These are phyloP conservation scores for Speoplatyrhinus poulsoni DNA, from an alignment of 2,113 vertebrate genomes.

Conservation along the genomic window DNA sequence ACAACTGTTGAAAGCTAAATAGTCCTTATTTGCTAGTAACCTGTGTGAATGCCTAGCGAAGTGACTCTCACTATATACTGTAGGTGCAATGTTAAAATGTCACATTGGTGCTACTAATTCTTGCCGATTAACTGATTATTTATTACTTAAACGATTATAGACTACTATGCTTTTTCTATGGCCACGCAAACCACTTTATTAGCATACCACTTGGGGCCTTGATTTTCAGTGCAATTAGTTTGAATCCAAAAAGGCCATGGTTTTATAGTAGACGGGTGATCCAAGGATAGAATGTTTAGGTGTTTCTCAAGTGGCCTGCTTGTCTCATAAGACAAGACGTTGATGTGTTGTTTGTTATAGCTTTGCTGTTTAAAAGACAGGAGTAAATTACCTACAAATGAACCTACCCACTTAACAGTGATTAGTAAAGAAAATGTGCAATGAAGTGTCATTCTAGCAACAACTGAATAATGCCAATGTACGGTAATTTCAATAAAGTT, in stretches of 20 bases:
- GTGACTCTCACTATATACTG: slow-evolving; percentile 45
- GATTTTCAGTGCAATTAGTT: slow-evolving; percentile 68
- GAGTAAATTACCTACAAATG: slow-evolving; percentile 3
- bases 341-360: slow-evolving; percentile 29
- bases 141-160: neutral
- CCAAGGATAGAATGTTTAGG: slow-evolving; percentile 18
- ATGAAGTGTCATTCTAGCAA: slow-evolving; percentile 54
- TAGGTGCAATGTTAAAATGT: slow-evolving; percentile 51
- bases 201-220: slow-evolving; percentile 72
- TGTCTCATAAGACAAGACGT: slow-evolving; percentile 9
- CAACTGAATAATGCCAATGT: slow-evolving; percentile 38
- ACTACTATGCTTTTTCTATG: slow-evolving; percentile 34
- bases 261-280: slow-evolving; percentile 32
- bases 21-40: slow-evolving; percentile 44
- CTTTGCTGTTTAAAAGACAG: slow-evolving; percentile 34
- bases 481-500: slow-evolving; percentile 62
- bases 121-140: slow-evolving; percentile 22
- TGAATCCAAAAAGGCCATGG: slow-evolving; percentile 38
- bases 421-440: slow-evolving; percentile 44
- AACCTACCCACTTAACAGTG: slow-evolving; percentile 13
- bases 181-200: slow-evolving; percentile 42
- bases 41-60: slow-evolving; percentile 51
- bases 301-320: neutral
- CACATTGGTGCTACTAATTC: slow-evolving; percentile 61
- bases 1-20: slow-evolving; percentile 17